phyloP scores from a whole-genome alignment of 30 jellyfish, hydroid and myxozoan genomes.

The Catostylus mosaicus region DNA sequence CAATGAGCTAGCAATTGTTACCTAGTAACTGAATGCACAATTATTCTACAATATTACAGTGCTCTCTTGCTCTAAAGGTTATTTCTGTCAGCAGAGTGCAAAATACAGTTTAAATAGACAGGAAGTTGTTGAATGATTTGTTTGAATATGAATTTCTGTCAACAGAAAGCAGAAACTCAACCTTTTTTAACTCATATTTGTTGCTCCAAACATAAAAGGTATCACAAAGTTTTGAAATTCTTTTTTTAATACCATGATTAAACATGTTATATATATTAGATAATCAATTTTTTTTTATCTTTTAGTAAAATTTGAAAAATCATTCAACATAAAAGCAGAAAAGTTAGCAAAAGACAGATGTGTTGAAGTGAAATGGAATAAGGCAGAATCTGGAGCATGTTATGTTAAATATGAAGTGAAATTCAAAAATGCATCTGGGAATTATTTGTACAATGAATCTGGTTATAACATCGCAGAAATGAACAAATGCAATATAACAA shows the following conservation, averaged over 20 bases:
- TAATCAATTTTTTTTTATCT: neutral
- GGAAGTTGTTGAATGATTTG: neutral
- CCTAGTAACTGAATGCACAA: too few relatives aligned
- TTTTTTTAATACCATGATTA: too few relatives aligned
- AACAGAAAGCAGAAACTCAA: too few relatives aligned
- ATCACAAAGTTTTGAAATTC: neutral
- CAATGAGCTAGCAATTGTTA: too few relatives aligned
- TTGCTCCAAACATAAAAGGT: neutral
- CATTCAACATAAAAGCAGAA: neutral
- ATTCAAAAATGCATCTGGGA: constrained; percentile 23
- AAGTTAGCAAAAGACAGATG: neutral
- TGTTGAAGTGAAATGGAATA: constrained; percentile 14
- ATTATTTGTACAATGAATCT: neutral
- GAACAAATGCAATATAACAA: neutral
- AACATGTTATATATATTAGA: too few relatives aligned
- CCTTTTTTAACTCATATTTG: neutral
- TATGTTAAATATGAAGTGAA: neutral
- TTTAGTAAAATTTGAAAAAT: neutral
- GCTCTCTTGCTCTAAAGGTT: too few relatives aligned
- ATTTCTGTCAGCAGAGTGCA: too few relatives aligned
- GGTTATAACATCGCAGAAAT: neutral
- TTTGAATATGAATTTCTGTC: neutral
- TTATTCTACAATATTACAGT: too few relatives aligned
- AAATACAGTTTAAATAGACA: too few relatives aligned
- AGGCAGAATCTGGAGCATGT: neutral